Evolutionary conservation across 2,888 invertebrate species (phyloP).

Genomic region (Drosophila ezoana): DNA sequence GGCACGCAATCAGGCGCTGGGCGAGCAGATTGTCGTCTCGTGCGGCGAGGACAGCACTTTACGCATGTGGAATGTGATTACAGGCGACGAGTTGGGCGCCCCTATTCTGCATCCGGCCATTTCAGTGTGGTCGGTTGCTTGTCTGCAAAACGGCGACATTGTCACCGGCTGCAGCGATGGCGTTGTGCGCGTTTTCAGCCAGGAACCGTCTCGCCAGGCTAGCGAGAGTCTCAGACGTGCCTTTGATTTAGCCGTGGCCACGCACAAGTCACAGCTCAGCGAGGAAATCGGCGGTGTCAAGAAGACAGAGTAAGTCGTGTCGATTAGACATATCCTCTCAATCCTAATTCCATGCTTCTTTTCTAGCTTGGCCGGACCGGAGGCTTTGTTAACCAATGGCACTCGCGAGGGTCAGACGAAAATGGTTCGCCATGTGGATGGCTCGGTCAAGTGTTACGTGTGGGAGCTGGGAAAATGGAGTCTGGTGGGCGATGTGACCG

Average conservation of each 20-base stretch:
- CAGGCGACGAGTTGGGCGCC: conserved; percentile 77
- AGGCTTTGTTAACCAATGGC: conserved; percentile 91
- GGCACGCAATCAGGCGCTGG: conserved; percentile 86
- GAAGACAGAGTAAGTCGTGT: conserved; percentile 89
- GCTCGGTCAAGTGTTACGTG: conserved; percentile 91
- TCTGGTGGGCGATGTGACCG: conserved; percentile 95
- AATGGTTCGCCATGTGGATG: conserved; percentile 90
- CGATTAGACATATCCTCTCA: neutral
- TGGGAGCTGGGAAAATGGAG: conserved; percentile 92
- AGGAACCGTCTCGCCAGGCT: conserved; percentile 89
- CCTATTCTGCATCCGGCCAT: conserved; percentile 89
- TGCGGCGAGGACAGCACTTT: conserved; percentile 96
- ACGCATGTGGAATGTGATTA: conserved; percentile 89
- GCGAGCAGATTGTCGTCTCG: conserved; percentile 89
- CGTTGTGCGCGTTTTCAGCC: conserved; percentile 93
- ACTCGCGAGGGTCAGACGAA: conserved; percentile 92
- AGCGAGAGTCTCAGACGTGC: conserved; percentile 87
- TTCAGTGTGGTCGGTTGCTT: conserved; percentile 94
- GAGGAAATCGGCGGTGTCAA: conserved; percentile 94
- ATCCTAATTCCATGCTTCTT: neutral
- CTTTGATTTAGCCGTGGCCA: conserved; percentile 91
- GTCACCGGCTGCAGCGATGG: conserved; percentile 96
- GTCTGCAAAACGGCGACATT: conserved; percentile 94
- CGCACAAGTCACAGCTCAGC: conserved; percentile 87
- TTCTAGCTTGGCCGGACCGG: conserved; percentile 91